Base-by-base conservation (phyloP, 2,888 invertebrate genomes). In the Petrophora chlorosata region DNA sequence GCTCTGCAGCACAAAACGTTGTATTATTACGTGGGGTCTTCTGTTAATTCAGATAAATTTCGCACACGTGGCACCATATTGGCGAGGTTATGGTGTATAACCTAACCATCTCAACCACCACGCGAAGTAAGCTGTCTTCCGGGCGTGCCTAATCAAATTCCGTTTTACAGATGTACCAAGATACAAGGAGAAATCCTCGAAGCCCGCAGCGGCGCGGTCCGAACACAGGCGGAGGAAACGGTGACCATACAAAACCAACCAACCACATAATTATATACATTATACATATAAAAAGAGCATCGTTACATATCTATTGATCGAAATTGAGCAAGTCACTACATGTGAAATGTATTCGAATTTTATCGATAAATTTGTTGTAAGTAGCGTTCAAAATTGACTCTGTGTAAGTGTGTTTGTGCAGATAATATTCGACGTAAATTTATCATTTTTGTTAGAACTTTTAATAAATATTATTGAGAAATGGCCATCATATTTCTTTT, bases 221-320 rank as follows among this genome's bases (percentile, higher is more conserved):
- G 89, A 89, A 53, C 87, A 89, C 53, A 74, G 82, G 39, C 89
- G 80, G 55, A 75, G 85, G 50, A 89, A 88, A 63, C 79, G 89
- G 63, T 89, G 66, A 83, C 38, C 10, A 25, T 3, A 25, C 3
- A 25, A 25, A 26, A 19, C 5, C 3, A 7, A 44, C 17, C 12
- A 9, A 19, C 2, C 25, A 46, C 7, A 53, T 45, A 56, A 1
- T 5, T 3, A 23, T 44, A 8, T 36, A 30, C 30, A 42, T 49
- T 15, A 44, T 14, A 15, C 19, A 39, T n/a, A 7, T 15, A 9
- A n/a, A n/a, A n/a, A n/a, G n/a, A n/a, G n/a, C n/a, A n/a, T n/a
- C n/a, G n/a, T n/a, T n/a, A n/a, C n/a, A n/a, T n/a, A n/a, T n/a
- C n/a, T n/a, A n/a, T n/a, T n/a, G 1, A 17, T n/a, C 8, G 19